phyloP scores from a whole-genome alignment of 1,140 invertebrate species.

The Ylistrum balloti region DNA sequence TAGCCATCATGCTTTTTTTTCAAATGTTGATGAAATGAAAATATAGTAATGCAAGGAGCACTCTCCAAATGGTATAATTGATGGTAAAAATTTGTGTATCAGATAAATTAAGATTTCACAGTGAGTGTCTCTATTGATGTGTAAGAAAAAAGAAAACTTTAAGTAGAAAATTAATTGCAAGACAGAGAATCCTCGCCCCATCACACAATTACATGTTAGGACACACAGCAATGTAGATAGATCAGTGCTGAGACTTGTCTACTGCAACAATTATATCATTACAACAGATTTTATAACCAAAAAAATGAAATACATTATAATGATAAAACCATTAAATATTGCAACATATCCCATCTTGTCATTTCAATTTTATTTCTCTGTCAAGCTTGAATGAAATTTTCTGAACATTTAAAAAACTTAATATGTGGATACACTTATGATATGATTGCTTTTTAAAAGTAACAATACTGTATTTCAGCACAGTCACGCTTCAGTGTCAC shows the following conservation, averaged over 20 bases:
- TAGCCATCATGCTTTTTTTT: not conserved
- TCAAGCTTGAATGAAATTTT: not conserved
- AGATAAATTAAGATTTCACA: not conserved
- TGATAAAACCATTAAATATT: not conserved
- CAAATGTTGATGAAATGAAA: not conserved
- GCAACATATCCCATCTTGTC: not conserved
- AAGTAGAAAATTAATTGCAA: not conserved
- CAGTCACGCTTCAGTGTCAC: not conserved
- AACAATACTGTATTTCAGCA: not conserved
- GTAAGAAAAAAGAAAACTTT: not conserved
- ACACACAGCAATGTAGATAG: not conserved
- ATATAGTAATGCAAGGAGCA: not conserved
- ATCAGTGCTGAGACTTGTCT: not conserved
- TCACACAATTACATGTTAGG: not conserved
- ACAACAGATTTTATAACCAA: not conserved
- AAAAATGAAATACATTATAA: not conserved
- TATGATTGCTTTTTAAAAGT: constrained; percentile 15
- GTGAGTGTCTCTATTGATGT: not conserved
- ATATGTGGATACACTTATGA: not conserved
- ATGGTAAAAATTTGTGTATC: not conserved
- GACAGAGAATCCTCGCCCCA: not conserved
- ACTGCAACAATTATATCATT: not conserved
- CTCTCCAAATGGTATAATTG: not conserved
- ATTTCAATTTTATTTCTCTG: not conserved
- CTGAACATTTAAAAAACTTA: not conserved